Evolutionary conservation across 1,140 invertebrate genomes (phyloP).

Genomic region (Vanessa tameamea): DNA sequence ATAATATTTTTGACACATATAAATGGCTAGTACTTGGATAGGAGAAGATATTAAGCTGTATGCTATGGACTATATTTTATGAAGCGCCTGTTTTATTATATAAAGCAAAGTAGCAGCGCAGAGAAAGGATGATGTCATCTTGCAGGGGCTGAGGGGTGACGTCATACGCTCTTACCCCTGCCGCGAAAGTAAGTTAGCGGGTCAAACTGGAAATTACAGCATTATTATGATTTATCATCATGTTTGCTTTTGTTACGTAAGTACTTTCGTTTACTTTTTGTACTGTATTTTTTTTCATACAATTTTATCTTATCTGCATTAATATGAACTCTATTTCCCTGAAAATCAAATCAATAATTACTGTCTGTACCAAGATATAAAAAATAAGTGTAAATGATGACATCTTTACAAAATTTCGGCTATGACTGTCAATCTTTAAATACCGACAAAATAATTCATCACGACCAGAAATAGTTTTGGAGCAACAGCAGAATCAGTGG

Average conservation of each 20-base stretch:
- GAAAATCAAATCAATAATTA: no score
- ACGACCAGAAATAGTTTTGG: no score
- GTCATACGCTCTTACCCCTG: constrained; percentile 45
- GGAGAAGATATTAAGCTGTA: not conserved
- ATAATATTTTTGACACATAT: not conserved
- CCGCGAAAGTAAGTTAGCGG: constrained; percentile 46
- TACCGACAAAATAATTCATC: no score
- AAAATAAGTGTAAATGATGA: no score
- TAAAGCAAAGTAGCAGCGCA: constrained; percentile 39
- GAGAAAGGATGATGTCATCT: constrained; percentile 61
- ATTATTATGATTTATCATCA: constrained; percentile 27
- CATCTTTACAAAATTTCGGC: no score
- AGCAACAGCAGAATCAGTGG: no score
- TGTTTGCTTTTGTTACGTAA: constrained; percentile 21
- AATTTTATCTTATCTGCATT: no score
- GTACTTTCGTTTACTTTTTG: no score
- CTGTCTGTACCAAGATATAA: no score
- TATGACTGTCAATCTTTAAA: no score
- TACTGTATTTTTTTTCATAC: no score
- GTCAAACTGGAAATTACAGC: constrained; percentile 38
- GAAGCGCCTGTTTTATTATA: constrained; percentile 42
- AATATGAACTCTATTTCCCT: no score
- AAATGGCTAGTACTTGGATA: not conserved
- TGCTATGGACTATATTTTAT: not conserved
- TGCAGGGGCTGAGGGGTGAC: constrained; percentile 50